phyloP scores from a whole-genome alignment of 2,113 vertebrate genomes.

The Gracilinanus agilis region DNA sequence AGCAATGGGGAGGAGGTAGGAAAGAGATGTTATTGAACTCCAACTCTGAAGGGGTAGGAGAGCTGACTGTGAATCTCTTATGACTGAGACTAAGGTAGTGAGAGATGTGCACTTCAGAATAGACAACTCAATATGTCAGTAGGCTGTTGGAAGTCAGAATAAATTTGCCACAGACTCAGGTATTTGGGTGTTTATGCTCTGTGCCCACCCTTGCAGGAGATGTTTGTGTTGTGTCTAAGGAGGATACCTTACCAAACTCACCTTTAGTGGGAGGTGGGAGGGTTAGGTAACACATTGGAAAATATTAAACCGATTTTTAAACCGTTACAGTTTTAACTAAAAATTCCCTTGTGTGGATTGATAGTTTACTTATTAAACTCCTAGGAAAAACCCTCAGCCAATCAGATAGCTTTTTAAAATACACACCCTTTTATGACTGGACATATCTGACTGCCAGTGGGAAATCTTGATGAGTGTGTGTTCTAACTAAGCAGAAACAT shows the following conservation, averaged over 20 bases:
- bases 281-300: not conserved
- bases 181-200: accelerated
- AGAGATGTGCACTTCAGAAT: not conserved
- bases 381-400: not conserved
- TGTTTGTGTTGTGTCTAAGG: not conserved
- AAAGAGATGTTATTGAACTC: not conserved
- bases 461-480: not conserved
- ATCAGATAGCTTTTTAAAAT: not conserved
- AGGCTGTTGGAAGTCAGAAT: not conserved
- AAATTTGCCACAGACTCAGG: not conserved
- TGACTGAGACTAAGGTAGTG: not conserved
- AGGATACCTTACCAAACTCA: not conserved
- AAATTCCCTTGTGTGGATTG: not conserved
- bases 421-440: constrained; percentile 48
- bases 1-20: not conserved
- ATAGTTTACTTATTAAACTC: constrained; percentile 64
- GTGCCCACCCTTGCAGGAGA: not conserved
- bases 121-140: not conserved
- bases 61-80: not conserved
- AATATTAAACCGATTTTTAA: not conserved
- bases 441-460: not conserved
- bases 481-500: not conserved
- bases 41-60: not conserved
- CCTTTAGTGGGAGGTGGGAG: not conserved
- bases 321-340: constrained; percentile 23